Percentiles rank a stretch among this genome's conserved stretches.
These are phyloP conservation scores for Papilio polytes DNA, from an alignment of 1,140 invertebrate species.

Conservation along the genomic window DNA sequence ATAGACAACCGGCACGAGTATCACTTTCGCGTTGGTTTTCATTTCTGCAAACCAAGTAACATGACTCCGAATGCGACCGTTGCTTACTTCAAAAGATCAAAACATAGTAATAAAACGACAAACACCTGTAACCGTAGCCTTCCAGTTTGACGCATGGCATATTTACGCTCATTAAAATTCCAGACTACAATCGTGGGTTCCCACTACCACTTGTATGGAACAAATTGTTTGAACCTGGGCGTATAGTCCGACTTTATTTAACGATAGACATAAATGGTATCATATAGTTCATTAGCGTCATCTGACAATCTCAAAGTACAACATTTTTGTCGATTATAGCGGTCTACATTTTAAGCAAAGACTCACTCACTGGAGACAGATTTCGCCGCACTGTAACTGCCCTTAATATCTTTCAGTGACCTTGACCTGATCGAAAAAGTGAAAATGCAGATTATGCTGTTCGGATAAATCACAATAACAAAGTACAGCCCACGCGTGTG, in stretches of 20 bases:
- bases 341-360: neutral
- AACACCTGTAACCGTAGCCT: constrained; percentile 4
- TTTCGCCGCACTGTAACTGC: neutral
- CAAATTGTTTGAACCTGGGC: too few relatives aligned
- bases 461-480: constrained; percentile 31
- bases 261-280: too few relatives aligned
- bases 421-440: constrained; percentile 29
- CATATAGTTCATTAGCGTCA: too few relatives aligned
- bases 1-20: neutral
- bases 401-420: neutral
- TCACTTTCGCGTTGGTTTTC: neutral
- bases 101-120: constrained; percentile 17
- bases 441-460: constrained; percentile 27
- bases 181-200: neutral
- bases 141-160: neutral
- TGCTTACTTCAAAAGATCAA: constrained; percentile 18
- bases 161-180: neutral
- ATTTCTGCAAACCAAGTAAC: constrained; percentile 11
- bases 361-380: neutral
- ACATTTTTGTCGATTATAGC: too few relatives aligned
- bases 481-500: constrained; percentile 22
- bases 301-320: too few relatives aligned
- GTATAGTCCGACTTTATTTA: too few relatives aligned
- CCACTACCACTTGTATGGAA: neutral
- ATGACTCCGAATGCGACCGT: neutral